Base-by-base conservation (phyloP, 2,888 invertebrate species). In the Blastobasis lacticolella region DNA sequence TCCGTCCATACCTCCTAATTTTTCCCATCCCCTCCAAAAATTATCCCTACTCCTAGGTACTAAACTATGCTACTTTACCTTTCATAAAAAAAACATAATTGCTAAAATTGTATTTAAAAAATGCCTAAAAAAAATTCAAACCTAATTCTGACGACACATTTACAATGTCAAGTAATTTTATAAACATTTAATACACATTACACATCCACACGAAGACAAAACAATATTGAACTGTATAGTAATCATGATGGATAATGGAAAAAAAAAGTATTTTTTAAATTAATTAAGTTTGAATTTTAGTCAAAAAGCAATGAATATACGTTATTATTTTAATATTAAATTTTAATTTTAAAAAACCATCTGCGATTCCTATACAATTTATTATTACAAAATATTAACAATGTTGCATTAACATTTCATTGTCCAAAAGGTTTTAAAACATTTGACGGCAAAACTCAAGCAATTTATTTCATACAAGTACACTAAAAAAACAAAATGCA, bases 201-300 rank as follows among this genome's bases (percentile, higher is more conserved):
- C 83, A 83, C 82, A 80, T 70, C 80, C 81, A 82, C 81, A 77
- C 58, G 63, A 52, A 54, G 49, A 51, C 45, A 49, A 8, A 57
- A 48, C 51, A 43, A 45, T 48, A 50, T 44, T 38, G 38, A 55
- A 51, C 37, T 56, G 45, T 44, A 60, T 49, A 58, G 54, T 54
- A 53, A 57, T 54, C 57, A 58, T 48, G 38, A 55, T 46, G 41
- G 23, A 23, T 49, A 50, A 51, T 23, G 23, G 23, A 23, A 41
- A 45, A 54, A 52, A 37, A 48, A 52, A 54, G 54, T 47, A 46
- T 49, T 57, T 49, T 57, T 55, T 56, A 57, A 48, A 37, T 40
- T 49, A 48, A 49, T 51, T 47, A 23, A 51, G 2, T 36, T 8
- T 40, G 41, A 9, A 8, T 40, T 8, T 40, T 40, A 40, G 9